Percentiles rank a stretch among this genome's conserved stretches.
phyloP scores from a whole-genome alignment of 2,888 invertebrate genomes.

The Agriopis marginaria region DNA sequence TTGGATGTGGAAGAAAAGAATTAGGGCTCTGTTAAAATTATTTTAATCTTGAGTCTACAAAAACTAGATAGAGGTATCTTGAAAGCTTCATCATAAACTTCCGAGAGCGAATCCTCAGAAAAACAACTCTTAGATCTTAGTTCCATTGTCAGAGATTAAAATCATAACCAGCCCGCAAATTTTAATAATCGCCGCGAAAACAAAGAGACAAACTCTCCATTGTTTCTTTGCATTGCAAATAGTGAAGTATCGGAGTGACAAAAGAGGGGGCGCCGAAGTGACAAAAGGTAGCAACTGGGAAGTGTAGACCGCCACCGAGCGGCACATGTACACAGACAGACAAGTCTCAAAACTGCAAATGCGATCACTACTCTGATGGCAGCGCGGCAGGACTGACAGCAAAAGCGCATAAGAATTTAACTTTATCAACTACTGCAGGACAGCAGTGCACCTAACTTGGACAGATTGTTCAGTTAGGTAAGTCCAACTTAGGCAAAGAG shows the following conservation, averaged over 20 bases:
- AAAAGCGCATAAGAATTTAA: too few relatives aligned
- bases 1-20: too few relatives aligned
- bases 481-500: too few relatives aligned
- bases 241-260: conserved; percentile 34
- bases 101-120: conserved; percentile 6
- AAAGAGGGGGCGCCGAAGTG: conserved; percentile 29
- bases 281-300: conserved; percentile 36
- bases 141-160: conserved; percentile 30
- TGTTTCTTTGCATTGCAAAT: conserved; percentile 45
- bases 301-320: background rate
- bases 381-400: too few relatives aligned
- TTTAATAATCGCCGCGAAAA: conserved; percentile 45
- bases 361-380: background rate
- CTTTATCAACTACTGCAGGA: too few relatives aligned
- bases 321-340: background rate
- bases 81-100: background rate
- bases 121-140: conserved; percentile 18
- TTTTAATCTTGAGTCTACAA: too few relatives aligned
- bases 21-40: too few relatives aligned
- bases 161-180: conserved; percentile 39
- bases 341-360: conserved; percentile 4
- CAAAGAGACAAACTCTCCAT: conserved; percentile 41
- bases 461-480: too few relatives aligned
- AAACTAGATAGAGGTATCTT: too few relatives aligned
- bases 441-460: too few relatives aligned